Percentiles rank a stretch among this genome's conserved stretches.
Conservation (phyloP, 53 echinoderm and acorn worm genomes). For the Zoroaster sp. region DNA sequence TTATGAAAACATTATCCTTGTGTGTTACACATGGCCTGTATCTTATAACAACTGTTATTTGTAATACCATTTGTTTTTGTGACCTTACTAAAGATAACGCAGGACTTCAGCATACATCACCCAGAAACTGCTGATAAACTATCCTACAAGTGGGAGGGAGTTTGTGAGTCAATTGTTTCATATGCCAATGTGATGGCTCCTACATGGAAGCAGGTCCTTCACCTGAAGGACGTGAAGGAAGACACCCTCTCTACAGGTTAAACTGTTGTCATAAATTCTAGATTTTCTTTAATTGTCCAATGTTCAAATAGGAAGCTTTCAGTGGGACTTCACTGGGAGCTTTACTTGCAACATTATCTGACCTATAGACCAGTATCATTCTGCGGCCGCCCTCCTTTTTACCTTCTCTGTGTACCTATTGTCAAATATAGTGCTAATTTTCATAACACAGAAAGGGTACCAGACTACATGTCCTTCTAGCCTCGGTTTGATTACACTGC, state of each 20-base stretch:
- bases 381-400: no score
- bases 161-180: not conserved
- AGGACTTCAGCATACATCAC: no score
- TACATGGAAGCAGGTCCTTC: not conserved
- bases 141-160: no score
- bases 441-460: not conserved
- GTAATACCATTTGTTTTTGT: not conserved
- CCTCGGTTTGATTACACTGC: no score
- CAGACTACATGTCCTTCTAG: no score
- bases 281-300: not conserved
- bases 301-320: no score
- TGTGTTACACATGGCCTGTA: not conserved
- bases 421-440: not conserved
- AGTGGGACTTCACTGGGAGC: no score
- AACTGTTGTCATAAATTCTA: not conserved
- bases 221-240: not conserved
- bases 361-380: not conserved
- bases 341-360: not conserved
- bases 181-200: not conserved
- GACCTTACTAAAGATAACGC: no score
- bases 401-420: no score
- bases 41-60: not conserved
- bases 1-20: not conserved
- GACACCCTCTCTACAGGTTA: conserved; percentile 1
- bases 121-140: no score